Conservation (phyloP, 2,888 invertebrate species). For the Polymixis lichenea region DNA sequence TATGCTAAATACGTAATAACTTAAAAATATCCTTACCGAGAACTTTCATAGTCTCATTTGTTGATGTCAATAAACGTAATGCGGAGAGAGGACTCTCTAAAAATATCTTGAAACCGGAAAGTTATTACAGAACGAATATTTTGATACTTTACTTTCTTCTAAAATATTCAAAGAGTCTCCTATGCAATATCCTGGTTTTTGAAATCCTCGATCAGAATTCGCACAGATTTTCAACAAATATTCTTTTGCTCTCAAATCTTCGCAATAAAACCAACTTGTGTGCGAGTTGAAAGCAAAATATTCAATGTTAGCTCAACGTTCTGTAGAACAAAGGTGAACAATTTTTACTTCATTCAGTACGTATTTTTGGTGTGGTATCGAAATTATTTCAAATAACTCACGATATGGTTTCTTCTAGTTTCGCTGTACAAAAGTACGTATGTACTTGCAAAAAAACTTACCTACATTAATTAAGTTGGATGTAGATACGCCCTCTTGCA, state of each 20-base stretch:
- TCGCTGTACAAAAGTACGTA: not conserved
- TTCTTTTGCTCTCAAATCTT: slow-evolving; percentile 35
- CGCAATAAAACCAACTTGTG: slow-evolving; percentile 42
- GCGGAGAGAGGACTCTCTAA: slow-evolving; percentile 7
- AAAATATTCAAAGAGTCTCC: slow-evolving; percentile 35
- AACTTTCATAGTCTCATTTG: slow-evolving; percentile 48
- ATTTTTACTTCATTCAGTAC: slow-evolving; percentile 18
- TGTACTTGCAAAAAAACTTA: no score
- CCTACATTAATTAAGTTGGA: not conserved
- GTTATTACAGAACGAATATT: slow-evolving; percentile 29
- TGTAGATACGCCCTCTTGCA: not conserved
- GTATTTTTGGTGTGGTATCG: not conserved
- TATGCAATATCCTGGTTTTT: slow-evolving; percentile 26
- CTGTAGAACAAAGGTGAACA: slow-evolving; percentile 28
- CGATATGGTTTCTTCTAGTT: not conserved
- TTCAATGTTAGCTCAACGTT: slow-evolving; percentile 34
- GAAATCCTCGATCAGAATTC: slow-evolving; percentile 32
- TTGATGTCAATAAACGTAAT: slow-evolving; percentile 46
- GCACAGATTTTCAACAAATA: slow-evolving; percentile 39
- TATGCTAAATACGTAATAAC: slow-evolving; percentile 58
- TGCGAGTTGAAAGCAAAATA: slow-evolving; percentile 42
- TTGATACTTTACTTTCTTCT: slow-evolving; percentile 26
- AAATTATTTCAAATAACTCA: not conserved
- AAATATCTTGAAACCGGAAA: slow-evolving; percentile 38
- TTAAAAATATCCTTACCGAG: slow-evolving; percentile 46